Base-by-base conservation (phyloP, 2,888 invertebrate genomes). In the Ochropleura plecta region DNA sequence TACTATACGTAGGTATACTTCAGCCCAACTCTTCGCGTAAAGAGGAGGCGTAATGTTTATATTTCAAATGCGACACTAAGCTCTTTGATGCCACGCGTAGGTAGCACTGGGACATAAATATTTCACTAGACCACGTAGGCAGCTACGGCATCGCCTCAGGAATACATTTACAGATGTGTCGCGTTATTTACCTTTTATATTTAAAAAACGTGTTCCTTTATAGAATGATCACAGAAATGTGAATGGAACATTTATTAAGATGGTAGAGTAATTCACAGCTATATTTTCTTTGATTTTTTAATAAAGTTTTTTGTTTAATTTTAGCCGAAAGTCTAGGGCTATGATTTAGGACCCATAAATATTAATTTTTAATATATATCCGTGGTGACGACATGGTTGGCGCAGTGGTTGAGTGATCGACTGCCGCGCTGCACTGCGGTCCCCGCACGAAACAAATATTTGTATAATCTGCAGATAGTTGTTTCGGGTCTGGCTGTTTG, bases 141-240 rank as follows among this genome's bases (percentile, higher is more conserved):
- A 42, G 6, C 16, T 62, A 5, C 30, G n/a, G 48, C 20, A 9
- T 46, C 55, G 49, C 63, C 80, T 12, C 5, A 40, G 14, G 55
- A 76, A 76, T 79, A 73, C 18, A 63, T 76, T 79, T 79, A 79
- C 10, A 8, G 49, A 16, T 73, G 20, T 40, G 20, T 40, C 20
- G 49, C 12, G 57, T 79, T 79, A 55, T 55, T 76, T 57, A 51
- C 57, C 20, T 57, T 74, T 46, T 73, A 12, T 57, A 14, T 30
- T 30, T 30, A 30, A 30, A 30, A 79, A 64, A 79, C 20, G 20
- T 63, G 10, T 79, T 71, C 49, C 14, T 72, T 5, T 55, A 59
- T 40, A 30, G 10, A 75, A 59, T 14, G 12, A 49, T 76, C 30
- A 57, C 12, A 44, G 9, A 51, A 30, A 76, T 44, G 9, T 76